A percentile compares a stretch with the other conserved stretches of the same genome.
These are phyloP conservation scores for Seriola quinqueradiata DNA, from an alignment of 2,113 vertebrate genomes.

Conservation along the genomic window DNA sequence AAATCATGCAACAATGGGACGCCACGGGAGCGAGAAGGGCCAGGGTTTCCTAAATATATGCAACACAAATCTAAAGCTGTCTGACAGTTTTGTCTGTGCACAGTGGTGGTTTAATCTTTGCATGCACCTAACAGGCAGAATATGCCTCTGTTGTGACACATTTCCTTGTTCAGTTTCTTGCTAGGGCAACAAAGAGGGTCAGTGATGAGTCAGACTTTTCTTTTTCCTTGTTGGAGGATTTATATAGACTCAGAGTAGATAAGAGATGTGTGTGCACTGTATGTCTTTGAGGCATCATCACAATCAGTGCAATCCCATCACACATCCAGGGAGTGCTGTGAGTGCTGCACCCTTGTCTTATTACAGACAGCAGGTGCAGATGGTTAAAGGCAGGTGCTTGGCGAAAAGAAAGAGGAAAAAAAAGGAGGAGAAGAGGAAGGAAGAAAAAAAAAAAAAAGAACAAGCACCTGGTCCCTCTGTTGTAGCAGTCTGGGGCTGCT, in stretches of 20 bases:
- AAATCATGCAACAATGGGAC: conserved; percentile 72
- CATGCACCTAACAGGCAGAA: conserved; percentile 16
- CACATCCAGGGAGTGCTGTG: conserved; percentile 41
- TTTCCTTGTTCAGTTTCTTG: conserved; percentile 28
- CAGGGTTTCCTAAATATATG: conserved; percentile 37
- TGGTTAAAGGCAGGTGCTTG: conserved; percentile 79
- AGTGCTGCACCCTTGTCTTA: conserved; percentile 67
- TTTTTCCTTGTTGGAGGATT: conserved; percentile 30
- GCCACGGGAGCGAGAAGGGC: conserved; percentile 37
- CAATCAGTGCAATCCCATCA: conserved; percentile 40
- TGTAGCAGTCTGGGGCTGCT: conserved; percentile 69
- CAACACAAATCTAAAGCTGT: conserved; percentile 34
- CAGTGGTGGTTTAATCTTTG: conserved; percentile 34
- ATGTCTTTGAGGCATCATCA: conserved; percentile 55
- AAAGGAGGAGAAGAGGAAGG: neutral
- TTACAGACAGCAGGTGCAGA: conserved; percentile 81
- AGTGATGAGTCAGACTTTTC: conserved; percentile 15
- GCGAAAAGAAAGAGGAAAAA: conserved; percentile 38
- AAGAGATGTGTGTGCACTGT: conserved; percentile 40
- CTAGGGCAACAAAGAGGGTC: conserved; percentile 47
- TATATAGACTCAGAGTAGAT: conserved; percentile 36
- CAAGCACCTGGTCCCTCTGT: conserved; percentile 80
- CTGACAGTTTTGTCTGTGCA: conserved; percentile 26
- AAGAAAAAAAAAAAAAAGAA: conserved; percentile 31
- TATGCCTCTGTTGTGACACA: conserved; percentile 17